Evolutionary conservation across 2,113 vertebrate genomes (phyloP).

Genomic region (Caranx ignobilis): DNA sequence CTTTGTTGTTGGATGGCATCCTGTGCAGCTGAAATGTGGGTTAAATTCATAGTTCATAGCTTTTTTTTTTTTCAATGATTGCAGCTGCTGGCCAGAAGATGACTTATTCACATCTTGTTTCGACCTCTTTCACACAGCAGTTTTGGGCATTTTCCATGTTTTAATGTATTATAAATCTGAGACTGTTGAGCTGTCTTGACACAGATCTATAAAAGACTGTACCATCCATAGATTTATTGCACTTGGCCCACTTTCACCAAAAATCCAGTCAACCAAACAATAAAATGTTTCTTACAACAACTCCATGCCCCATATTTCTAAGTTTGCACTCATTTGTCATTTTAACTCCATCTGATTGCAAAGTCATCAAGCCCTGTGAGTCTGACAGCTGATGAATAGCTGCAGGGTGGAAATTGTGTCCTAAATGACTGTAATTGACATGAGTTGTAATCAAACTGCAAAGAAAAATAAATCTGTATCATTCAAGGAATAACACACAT

Average conservation of each 20-base stretch:
- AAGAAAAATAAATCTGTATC: slow-evolving; percentile 27
- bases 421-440: slow-evolving; percentile 42
- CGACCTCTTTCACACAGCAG: neutral
- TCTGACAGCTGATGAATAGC: slow-evolving; percentile 39
- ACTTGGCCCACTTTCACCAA: neutral
- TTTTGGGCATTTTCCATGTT: neutral
- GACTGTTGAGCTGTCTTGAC: neutral
- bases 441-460: slow-evolving; percentile 43
- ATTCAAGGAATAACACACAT: slow-evolving; percentile 7
- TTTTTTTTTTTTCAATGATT: neutral
- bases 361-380: slow-evolving; percentile 8
- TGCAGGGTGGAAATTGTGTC: slow-evolving; percentile 17
- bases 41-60: neutral
- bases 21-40: neutral
- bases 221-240: neutral
- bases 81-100: neutral
- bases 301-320: neutral
- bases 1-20: slow-evolving; percentile 6
- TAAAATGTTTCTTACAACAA: slow-evolving; percentile 1
- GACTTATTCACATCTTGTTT: neutral
- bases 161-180: neutral
- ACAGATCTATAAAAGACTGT: neutral
- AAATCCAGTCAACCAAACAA: neutral
- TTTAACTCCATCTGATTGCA: slow-evolving; percentile 18
- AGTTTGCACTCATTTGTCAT: slow-evolving; percentile 10